These are phyloP conservation scores for Cybosia mesomella DNA, from an alignment of 2,888 invertebrate species.

Conservation along the genomic window DNA sequence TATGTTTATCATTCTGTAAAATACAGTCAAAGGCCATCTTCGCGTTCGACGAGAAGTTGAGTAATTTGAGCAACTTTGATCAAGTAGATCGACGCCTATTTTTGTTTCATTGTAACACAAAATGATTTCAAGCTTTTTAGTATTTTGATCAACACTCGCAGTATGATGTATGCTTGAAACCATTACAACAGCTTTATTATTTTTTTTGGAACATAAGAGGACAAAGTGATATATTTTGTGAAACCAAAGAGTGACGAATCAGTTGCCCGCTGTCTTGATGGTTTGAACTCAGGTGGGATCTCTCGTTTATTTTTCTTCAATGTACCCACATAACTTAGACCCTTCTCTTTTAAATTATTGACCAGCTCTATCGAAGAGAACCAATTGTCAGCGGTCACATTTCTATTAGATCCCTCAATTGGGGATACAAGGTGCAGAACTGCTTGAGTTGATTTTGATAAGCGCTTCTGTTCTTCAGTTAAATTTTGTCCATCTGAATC, in stretches of 20 bases:
- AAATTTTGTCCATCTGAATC: neutral
- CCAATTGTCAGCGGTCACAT: neutral
- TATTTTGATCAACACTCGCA: neutral
- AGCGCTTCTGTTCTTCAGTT: neutral
- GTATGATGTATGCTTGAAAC: neutral
- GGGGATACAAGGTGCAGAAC: neutral
- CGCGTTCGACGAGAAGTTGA: neutral
- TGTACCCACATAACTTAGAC: neutral
- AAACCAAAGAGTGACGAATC: neutral
- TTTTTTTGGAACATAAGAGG: constrained; percentile 4
- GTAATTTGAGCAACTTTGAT: neutral
- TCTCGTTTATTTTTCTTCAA: neutral
- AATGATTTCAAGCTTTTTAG: neutral
- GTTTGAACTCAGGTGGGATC: neutral
- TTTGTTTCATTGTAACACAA: neutral
- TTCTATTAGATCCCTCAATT: neutral
- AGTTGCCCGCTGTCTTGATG: no score
- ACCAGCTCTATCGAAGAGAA: neutral
- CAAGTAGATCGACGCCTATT: constrained; percentile 5
- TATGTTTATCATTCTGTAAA: neutral
- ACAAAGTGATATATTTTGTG: neutral
- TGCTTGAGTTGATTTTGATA: neutral
- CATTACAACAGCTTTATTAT: neutral
- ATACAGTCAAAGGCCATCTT: neutral
- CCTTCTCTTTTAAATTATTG: neutral